These are phyloP conservation scores for Maniola jurtina DNA, from an alignment of 1,140 invertebrate genomes.

Conservation along the genomic window DNA sequence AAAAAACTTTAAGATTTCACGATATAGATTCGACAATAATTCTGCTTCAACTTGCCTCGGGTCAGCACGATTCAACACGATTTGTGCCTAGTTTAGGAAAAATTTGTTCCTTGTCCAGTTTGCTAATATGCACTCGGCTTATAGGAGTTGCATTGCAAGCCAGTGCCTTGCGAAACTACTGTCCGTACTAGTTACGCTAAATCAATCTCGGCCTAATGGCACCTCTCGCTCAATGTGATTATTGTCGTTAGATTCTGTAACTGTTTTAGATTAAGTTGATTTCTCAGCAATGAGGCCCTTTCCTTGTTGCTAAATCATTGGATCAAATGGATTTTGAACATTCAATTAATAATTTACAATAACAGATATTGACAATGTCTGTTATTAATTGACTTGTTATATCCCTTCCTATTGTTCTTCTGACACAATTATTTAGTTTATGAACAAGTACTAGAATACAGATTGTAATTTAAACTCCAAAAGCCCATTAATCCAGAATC, in stretches of 20 bases:
- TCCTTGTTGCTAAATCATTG: constrained; percentile 1
- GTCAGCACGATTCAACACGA: neutral
- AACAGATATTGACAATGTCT: neutral
- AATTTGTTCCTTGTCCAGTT: neutral
- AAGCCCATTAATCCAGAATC: too few relatives aligned
- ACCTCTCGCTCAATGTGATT: constrained; percentile 42
- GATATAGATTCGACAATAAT: too few relatives aligned
- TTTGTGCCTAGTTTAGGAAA: neutral
- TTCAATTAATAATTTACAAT: constrained; percentile 3
- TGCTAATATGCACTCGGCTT: constrained; percentile 3
- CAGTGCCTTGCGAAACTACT: constrained; percentile 49
- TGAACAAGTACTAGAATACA: too few relatives aligned
- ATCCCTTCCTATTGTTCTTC: too few relatives aligned
- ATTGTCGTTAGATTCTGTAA: constrained; percentile 28
- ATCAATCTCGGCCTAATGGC: constrained; percentile 56
- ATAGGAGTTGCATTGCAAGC: constrained; percentile 49
- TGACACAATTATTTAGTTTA: too few relatives aligned
- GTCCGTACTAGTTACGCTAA: constrained; percentile 51
- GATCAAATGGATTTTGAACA: neutral
- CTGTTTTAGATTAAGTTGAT: constrained; percentile 16
- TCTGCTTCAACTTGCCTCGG: neutral
- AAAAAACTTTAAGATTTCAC: too few relatives aligned
- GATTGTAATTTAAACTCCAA: too few relatives aligned
- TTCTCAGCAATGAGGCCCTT: constrained; percentile 14
- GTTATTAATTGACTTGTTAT: too few relatives aligned